Percentiles rank a stretch among this genome's conserved stretches.
Evolutionary conservation across 2,888 invertebrate species (phyloP).

Genomic region (Lobophora halterata): DNA sequence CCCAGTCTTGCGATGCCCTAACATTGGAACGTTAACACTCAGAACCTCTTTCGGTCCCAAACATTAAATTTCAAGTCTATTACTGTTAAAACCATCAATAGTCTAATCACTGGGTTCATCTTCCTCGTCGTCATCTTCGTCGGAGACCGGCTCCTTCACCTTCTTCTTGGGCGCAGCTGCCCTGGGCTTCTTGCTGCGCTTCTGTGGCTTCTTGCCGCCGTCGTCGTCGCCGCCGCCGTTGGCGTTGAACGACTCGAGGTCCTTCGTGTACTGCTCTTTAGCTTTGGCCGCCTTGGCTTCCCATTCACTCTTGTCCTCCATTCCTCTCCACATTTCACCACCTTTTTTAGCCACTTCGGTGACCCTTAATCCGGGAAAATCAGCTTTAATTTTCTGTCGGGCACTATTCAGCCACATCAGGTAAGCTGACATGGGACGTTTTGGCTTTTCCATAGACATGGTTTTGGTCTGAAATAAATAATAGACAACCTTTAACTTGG

Average conservation of each 20-base stretch:
- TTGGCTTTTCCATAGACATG: constrained; percentile 91
- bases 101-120: constrained; percentile 60
- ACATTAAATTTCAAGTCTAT: no score
- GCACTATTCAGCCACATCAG: constrained; percentile 93
- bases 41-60: no score
- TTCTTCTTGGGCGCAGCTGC: constrained; percentile 39
- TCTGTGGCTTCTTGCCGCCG: constrained; percentile 65
- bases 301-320: constrained; percentile 93
- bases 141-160: constrained; percentile 70
- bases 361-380: constrained; percentile 91
- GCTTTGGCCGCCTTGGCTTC: constrained; percentile 89
- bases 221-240: constrained; percentile 76
- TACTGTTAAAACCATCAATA: constrained; percentile 1
- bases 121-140: constrained; percentile 74
- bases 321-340: constrained; percentile 93
- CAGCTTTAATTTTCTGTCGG: constrained; percentile 89
- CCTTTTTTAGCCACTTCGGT: constrained; percentile 95
- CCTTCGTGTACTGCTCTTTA: constrained; percentile 90
- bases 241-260: constrained; percentile 90
- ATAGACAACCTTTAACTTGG: neutral
- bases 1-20: no score
- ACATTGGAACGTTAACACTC: no score
- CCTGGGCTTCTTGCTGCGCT: constrained; percentile 63
- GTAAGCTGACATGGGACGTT: constrained; percentile 92
- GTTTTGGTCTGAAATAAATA: constrained; percentile 7